Conservation (phyloP, 2,797 vertebrate genomes). For the Antennarius maculatus region DNA sequence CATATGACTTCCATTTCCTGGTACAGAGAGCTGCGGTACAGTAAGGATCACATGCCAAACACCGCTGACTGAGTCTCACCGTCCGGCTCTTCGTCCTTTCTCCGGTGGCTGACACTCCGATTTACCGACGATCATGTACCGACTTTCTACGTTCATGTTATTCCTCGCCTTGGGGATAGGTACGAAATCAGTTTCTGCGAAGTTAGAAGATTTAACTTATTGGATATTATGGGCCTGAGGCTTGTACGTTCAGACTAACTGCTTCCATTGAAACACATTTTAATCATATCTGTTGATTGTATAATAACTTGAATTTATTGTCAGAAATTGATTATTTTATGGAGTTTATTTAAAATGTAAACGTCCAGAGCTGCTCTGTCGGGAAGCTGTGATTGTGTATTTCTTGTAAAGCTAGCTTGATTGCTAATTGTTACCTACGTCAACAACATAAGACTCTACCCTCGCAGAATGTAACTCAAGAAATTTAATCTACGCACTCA, state of each 20-base stretch:
- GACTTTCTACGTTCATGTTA: constrained; percentile 48
- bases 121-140: constrained; percentile 62
- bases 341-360: neutral
- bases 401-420: constrained; percentile 46
- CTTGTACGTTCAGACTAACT: neutral
- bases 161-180: constrained; percentile 63
- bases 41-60: constrained; percentile 10
- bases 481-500: accelerated
- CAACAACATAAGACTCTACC: constrained; percentile 37
- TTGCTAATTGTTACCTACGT: constrained; percentile 72
- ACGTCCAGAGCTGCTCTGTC: neutral
- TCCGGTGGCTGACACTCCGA: constrained; percentile 18
- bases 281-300: too few relatives aligned
- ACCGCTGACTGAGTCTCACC: constrained; percentile 22
- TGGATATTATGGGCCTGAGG: constrained; percentile 40
- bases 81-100: constrained; percentile 10
- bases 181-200: constrained; percentile 43
- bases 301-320: accelerated
- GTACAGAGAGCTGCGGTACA: constrained; percentile 39
- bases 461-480: neutral
- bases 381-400: constrained; percentile 17
- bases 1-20: constrained; percentile 81
- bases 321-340: accelerated
- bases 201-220: constrained; percentile 61
- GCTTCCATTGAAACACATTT: neutral